Conservation (phyloP, 2,113 vertebrate genomes). For the Bubalus kerabau region DNA sequence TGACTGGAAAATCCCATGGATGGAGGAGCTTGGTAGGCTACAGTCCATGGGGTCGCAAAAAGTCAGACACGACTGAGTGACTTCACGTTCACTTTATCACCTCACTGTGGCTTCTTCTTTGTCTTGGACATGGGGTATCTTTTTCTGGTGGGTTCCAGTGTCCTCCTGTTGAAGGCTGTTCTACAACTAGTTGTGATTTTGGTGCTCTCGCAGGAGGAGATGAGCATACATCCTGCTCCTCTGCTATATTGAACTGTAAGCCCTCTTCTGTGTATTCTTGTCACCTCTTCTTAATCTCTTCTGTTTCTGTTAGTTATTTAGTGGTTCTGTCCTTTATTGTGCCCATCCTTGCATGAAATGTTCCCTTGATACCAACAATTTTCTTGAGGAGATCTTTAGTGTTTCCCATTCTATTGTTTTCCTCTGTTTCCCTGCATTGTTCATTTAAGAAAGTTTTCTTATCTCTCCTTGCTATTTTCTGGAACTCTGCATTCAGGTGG, state of each 20-base stretch:
- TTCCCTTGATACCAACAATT: background rate
- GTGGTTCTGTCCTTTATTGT: rapidly evolving
- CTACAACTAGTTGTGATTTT: background rate
- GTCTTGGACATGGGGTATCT: background rate
- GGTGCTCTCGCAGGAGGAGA: background rate
- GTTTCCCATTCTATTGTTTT: background rate
- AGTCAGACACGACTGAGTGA: rapidly evolving
- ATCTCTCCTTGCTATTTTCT: background rate
- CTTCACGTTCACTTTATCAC: background rate
- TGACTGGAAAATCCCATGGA: too few relatives aligned
- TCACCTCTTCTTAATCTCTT: background rate
- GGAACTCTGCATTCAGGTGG: background rate
- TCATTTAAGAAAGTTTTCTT: background rate
- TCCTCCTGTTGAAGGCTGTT: background rate
- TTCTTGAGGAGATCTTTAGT: background rate
- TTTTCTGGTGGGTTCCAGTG: background rate
- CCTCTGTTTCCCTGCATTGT: background rate
- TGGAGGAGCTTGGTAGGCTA: too few relatives aligned
- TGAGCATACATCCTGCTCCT: background rate
- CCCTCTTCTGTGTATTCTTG: background rate
- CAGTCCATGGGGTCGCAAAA: too few relatives aligned
- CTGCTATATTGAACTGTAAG: background rate
- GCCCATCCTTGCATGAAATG: background rate
- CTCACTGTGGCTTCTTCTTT: background rate
- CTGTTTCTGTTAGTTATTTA: background rate